Base-by-base conservation (phyloP, 2,888 invertebrate genomes). In the Oligia latruncula region DNA sequence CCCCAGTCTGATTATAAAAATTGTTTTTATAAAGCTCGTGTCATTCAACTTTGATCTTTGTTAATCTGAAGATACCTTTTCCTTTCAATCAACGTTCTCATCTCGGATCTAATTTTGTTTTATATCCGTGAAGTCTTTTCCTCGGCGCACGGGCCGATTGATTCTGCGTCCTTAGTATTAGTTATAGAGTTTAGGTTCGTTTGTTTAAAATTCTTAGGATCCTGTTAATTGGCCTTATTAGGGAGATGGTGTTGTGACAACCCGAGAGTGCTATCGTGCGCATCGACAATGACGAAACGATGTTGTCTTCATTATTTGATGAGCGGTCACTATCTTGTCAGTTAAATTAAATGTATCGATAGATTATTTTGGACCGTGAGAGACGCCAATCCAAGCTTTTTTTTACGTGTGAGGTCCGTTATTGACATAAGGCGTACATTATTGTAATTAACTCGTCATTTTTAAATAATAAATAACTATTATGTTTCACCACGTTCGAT, bases 221-320 rank as follows among this genome's bases (percentile, higher is more conserved):
- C 93, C 93, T 95, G 95, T 96, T 97, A 97, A 97, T 97, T 97
- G 96, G 96, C 93, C 96, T 96, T 96, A 97, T 97, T 97, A 96
- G 95, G 94, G 92, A 96, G 96, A 96, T 95, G 94, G 95, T 97
- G 96, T 97, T 97, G 96, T 97, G 97, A 97, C 97, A 97, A 96
- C 94, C 92, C 92, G 93, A 95, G 95, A 96, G 96, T 96, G 96
- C 94, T 97, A 97, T 97, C 97, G 96, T 96, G 96, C 92, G 93
- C 95, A 97, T 96, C 97, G 95, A 97, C 97, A 97, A 96, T 96
- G 97, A 97, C 96, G 97, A 97, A 97, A 97, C 97, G 96, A 95
- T 95, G 96, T 95, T 96, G 96, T 96, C 96, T 96, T 97, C 96
- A 96, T 96, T 96, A 96, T 96, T 95, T 96, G 96, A 96, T 95